These are phyloP conservation scores for Sepioteuthis lessoniana DNA, from an alignment of 2,888 invertebrate species.

Conservation along the genomic window DNA sequence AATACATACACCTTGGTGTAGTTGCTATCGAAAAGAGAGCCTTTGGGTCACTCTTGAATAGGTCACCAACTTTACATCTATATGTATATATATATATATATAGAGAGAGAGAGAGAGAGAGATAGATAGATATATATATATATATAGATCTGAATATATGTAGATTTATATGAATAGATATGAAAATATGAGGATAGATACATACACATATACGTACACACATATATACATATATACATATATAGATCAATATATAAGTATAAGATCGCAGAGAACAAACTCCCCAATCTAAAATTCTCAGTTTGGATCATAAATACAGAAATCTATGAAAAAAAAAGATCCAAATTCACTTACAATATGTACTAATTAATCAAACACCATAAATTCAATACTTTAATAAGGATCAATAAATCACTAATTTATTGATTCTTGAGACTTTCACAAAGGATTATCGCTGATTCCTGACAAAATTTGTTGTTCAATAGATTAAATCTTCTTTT, in stretches of 20 bases:
- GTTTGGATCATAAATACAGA: neutral
- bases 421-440: neutral
- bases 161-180: too few species aligned
- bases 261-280: too few species aligned
- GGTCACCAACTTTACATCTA: too few species aligned
- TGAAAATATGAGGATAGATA: too few species aligned
- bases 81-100: too few species aligned
- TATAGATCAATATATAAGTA: neutral
- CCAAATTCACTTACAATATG: neutral
- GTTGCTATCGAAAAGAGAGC: too few species aligned
- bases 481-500: neutral
- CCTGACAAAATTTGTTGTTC: neutral
- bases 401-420: constrained; percentile 33
- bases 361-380: neutral
- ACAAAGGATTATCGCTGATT: neutral
- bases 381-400: neutral
- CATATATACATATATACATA: neutral
- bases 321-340: neutral
- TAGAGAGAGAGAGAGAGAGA: too few species aligned
- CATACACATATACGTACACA: neutral
- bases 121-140: too few species aligned
- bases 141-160: too few species aligned
- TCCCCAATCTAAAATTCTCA: too few species aligned
- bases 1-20: too few species aligned
- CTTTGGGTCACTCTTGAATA: too few species aligned